Conservation (phyloP, 2,888 invertebrate species). For the Cheilosia variabilis region DNA sequence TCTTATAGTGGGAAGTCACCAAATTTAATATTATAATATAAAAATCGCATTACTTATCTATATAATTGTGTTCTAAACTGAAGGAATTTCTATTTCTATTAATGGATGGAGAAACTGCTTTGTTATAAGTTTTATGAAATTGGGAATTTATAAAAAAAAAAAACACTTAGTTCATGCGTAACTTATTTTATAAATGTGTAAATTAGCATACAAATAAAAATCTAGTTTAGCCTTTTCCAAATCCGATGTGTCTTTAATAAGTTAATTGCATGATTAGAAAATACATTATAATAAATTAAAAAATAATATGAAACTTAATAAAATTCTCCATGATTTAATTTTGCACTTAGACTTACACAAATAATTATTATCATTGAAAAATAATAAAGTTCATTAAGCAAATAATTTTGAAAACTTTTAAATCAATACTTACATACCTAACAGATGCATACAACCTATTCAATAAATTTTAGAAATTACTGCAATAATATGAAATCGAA, state of each 20-base stretch:
- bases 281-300: conserved; percentile 24
- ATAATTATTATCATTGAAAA: conserved; percentile 32
- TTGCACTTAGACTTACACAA: conserved; percentile 64
- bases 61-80: conserved; percentile 39
- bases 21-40: too few species aligned
- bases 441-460: conserved; percentile 56
- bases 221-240: conserved; percentile 70
- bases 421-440: conserved; percentile 24
- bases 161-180: conserved; percentile 23
- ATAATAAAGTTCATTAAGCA: conserved; percentile 43
- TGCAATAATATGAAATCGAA: conserved; percentile 51
- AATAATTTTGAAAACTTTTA: conserved; percentile 12
- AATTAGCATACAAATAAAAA: conserved; percentile 36
- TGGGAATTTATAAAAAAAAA: conserved; percentile 12
- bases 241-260: conserved; percentile 74
- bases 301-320: conserved; percentile 14
- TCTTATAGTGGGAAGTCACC: too few species aligned
- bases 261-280: conserved; percentile 66
- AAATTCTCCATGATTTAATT: conserved; percentile 43
- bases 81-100: conserved; percentile 41
- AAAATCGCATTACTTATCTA: too few species aligned
- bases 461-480: conserved; percentile 55
- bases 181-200: conserved; percentile 49
- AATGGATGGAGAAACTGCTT: background rate
- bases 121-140: conserved; percentile 30